Percentiles rank a stretch among this genome's conserved stretches.
phyloP scores from a whole-genome alignment of 1,140 invertebrate species.

The Bombus consobrinus region DNA sequence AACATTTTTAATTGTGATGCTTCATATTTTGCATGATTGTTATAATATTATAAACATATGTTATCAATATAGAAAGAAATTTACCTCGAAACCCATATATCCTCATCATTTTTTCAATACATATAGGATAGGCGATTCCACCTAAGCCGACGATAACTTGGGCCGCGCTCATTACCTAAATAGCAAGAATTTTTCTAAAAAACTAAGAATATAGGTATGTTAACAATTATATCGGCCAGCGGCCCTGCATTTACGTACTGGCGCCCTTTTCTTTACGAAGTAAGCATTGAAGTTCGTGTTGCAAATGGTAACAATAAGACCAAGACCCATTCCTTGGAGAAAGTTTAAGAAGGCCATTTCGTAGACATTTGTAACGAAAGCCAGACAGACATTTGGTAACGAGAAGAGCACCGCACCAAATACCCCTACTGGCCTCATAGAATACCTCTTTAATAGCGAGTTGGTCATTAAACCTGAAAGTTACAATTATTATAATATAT shows the following conservation, averaged over 20 bases:
- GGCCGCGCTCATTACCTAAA: constrained; percentile 78
- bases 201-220: constrained; percentile 4
- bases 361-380: constrained; percentile 73
- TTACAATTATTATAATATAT: background rate
- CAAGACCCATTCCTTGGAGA: constrained; percentile 77
- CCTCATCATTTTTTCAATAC: constrained; percentile 75
- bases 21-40: too few species aligned
- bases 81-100: constrained; percentile 79
- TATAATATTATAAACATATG: background rate
- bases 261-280: constrained; percentile 78
- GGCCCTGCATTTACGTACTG: constrained; percentile 63
- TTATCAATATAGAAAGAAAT: background rate
- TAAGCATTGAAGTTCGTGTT: constrained; percentile 81
- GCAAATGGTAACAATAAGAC: constrained; percentile 78
- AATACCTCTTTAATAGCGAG: constrained; percentile 75
- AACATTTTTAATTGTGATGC: too few species aligned
- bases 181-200: constrained; percentile 19
- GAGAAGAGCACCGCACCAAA: constrained; percentile 74
- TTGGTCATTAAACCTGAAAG: constrained; percentile 75
- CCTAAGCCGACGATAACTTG: constrained; percentile 78
- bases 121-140: constrained; percentile 77
- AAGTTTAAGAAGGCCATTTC: constrained; percentile 75
- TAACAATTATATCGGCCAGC: background rate
- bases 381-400: constrained; percentile 72
- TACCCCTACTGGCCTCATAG: constrained; percentile 74